These are phyloP conservation scores for Isaurus tuberculatus DNA, from an alignment of 92 coral and sea anemone genomes.

Conservation along the genomic window DNA sequence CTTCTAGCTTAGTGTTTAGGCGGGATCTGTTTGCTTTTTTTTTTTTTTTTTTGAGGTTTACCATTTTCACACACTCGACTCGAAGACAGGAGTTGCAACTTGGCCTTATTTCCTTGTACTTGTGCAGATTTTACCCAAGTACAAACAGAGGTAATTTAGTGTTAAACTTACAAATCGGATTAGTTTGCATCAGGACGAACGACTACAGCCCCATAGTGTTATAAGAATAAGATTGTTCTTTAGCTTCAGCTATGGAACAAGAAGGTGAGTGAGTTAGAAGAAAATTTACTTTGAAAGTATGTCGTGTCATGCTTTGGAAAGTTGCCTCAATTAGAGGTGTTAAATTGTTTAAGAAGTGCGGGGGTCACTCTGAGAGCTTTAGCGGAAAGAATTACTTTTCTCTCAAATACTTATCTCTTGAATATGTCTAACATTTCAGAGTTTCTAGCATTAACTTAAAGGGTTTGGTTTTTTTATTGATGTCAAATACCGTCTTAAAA, in stretches of 20 bases:
- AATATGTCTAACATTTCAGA: too few species aligned
- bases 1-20: not conserved
- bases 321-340: not conserved
- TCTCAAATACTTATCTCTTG: not conserved
- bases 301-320: not conserved
- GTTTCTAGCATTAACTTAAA: too few species aligned
- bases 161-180: not conserved
- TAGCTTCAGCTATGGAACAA: not conserved
- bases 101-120: not conserved
- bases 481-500: too few species aligned
- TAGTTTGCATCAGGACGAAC: not conserved
- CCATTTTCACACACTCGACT: too few species aligned
- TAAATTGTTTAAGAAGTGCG: not conserved
- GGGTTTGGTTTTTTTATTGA: too few species aligned
- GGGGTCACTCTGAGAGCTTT: not conserved
- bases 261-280: not conserved
- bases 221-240: not conserved
- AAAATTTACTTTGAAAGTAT: not conserved
- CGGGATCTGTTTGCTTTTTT: not conserved
- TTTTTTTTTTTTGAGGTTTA: not conserved
- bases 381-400: conserved; percentile 5
- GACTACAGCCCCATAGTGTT: not conserved
- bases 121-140: not conserved
- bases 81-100: not conserved
- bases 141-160: not conserved